Evolutionary conservation across 53 echinoderm and acorn worm species (phyloP).

Genomic region (Hippasteria phrygiana): DNA sequence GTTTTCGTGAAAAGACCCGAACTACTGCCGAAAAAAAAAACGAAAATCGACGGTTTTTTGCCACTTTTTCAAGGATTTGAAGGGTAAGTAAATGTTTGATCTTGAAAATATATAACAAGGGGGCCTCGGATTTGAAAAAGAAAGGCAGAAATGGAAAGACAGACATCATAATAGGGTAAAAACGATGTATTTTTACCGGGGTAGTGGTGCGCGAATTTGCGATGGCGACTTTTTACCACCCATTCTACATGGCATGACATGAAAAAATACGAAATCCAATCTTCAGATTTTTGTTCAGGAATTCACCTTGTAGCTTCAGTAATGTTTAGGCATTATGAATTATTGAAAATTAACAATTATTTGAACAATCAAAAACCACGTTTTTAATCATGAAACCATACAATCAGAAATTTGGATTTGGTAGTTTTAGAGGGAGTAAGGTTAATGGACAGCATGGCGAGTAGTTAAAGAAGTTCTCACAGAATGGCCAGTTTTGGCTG

Average conservation of each 20-base stretch:
- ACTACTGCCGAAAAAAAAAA: slow-evolving; percentile 4
- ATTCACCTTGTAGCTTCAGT: neutral
- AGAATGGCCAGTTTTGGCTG: too few relatives aligned
- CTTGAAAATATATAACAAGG: neutral
- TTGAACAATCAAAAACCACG: neutral
- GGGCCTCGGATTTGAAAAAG: slow-evolving; percentile 7
- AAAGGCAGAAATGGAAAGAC: slow-evolving; percentile 24
- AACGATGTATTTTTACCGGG: slow-evolving; percentile 23
- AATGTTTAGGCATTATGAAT: neutral
- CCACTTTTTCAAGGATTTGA: slow-evolving; percentile 16
- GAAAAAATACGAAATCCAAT: neutral
- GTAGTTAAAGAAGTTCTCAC: neutral
- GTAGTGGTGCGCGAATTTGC: neutral
- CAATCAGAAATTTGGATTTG: neutral
- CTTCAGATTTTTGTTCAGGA: neutral
- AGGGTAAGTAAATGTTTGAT: slow-evolving; percentile 16
- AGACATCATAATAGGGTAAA: slow-evolving; percentile 6
- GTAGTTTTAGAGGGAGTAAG: slow-evolving; percentile 14
- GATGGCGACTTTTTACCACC: neutral
- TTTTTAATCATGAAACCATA: neutral
- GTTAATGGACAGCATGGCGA: neutral
- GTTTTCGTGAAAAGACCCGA: neutral
- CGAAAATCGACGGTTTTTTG: slow-evolving; percentile 17
- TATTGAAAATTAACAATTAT: neutral
- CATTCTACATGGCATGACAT: neutral